Evolutionary conservation across 1,140 invertebrate species (phyloP).

Genomic region (Laupala kohalensis): DNA sequence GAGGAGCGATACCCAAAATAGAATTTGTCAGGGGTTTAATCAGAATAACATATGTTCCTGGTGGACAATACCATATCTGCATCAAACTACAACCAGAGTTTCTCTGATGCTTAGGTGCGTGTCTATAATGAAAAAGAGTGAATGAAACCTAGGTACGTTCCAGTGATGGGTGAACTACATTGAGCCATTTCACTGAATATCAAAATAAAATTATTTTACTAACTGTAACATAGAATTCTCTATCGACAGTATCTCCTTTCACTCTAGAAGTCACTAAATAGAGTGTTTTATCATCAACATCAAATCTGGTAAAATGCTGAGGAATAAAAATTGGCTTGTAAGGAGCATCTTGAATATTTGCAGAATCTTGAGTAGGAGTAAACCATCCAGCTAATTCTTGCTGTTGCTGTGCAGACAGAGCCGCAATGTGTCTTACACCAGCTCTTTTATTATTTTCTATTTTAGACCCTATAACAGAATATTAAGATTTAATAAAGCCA

Average conservation of each 20-base stretch:
- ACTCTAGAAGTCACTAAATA: slow-evolving; percentile 59
- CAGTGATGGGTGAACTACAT: too few species aligned
- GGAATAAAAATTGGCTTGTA: slow-evolving; percentile 59
- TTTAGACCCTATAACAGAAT: slow-evolving; percentile 34
- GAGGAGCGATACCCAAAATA: too few species aligned
- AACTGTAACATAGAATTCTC: slow-evolving; percentile 31
- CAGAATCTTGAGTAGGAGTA: slow-evolving; percentile 43
- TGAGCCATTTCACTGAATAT: too few species aligned
- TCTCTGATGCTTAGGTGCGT: too few species aligned
- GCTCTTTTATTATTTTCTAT: slow-evolving; percentile 76
- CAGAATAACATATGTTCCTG: too few species aligned
- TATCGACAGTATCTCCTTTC: slow-evolving; percentile 38
- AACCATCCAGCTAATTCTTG: slow-evolving; percentile 89
- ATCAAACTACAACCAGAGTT: too few species aligned
- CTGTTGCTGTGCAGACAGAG: slow-evolving; percentile 68
- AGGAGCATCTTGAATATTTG: slow-evolving; percentile 39
- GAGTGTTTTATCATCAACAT: slow-evolving; percentile 56
- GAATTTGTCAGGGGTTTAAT: too few species aligned
- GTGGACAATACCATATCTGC: too few species aligned
- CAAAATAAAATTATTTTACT: too few species aligned
- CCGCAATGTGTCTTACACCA: slow-evolving; percentile 87
- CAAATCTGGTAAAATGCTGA: slow-evolving; percentile 38
- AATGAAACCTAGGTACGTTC: too few species aligned
- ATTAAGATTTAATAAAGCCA: not conserved
- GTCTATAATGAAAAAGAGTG: too few species aligned